Percentiles rank a stretch among this genome's conserved stretches.
Evolutionary conservation across 2,888 invertebrate species (phyloP).

Genomic region (Cylindroiulus punctatus): DNA sequence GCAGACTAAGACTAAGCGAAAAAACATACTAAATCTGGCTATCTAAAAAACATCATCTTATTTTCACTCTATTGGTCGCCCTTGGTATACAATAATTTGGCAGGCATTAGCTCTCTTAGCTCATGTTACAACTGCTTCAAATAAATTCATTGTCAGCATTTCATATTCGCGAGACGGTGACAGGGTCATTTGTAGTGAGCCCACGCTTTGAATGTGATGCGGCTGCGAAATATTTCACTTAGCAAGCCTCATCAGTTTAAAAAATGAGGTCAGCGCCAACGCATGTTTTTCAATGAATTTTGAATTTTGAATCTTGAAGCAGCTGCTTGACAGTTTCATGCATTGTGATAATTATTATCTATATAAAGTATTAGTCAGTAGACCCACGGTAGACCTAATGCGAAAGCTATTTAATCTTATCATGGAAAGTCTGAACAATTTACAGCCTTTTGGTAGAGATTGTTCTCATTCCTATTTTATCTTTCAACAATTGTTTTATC

Average conservation of each 20-base stretch:
- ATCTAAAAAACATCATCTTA: too few relatives aligned
- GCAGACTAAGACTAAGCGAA: too few relatives aligned
- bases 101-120: background rate
- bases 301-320: background rate
- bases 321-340: background rate
- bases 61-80: background rate
- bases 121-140: background rate
- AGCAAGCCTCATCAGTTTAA: background rate
- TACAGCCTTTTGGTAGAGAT: background rate
- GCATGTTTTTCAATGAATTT: background rate
- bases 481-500: background rate
- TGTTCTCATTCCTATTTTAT: background rate
- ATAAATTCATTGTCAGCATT: constrained; percentile 4
- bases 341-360: background rate
- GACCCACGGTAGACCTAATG: too few relatives aligned
- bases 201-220: background rate
- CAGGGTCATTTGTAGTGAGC: background rate
- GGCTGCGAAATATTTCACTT: background rate
- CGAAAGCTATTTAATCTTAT: background rate
- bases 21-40: too few relatives aligned
- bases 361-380: background rate
- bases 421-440: background rate
- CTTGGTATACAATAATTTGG: background rate
- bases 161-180: background rate
- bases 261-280: constrained; percentile 16